phyloP scores from a whole-genome alignment of 2,113 vertebrate species.

The Notarius lentiginosus region DNA sequence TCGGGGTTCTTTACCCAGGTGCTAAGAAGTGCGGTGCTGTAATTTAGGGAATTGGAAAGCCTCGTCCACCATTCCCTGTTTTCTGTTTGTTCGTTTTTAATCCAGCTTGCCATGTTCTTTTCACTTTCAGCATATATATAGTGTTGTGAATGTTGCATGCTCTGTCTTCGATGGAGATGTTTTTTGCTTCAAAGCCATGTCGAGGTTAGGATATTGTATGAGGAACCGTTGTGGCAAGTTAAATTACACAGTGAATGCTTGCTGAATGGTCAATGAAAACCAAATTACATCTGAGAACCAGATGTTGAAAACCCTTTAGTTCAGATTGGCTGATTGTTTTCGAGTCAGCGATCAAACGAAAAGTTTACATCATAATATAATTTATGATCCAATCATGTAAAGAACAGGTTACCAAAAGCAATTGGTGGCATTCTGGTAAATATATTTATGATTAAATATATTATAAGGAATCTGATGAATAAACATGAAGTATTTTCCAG shows the following conservation, averaged over 20 bases:
- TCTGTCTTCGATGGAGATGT: not conserved
- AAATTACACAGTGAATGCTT: not conserved
- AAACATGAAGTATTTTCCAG: not conserved
- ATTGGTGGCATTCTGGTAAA: not conserved
- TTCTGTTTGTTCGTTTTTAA: not conserved
- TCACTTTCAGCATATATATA: not conserved
- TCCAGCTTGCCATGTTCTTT: constrained; percentile 12
- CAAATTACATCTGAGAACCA: not conserved
- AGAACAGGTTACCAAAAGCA: too few species aligned
- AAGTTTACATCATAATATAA: not conserved
- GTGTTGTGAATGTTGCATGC: not conserved
- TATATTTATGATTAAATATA: not conserved
- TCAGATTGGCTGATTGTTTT: not conserved
- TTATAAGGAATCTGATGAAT: not conserved
- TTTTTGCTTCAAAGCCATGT: not conserved
- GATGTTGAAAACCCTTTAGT: constrained; percentile 14
- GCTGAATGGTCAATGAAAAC: not conserved
- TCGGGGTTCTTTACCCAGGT: constrained; percentile 39
- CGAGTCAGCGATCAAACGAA: not conserved
- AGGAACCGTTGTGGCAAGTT: not conserved
- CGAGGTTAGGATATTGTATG: not conserved
- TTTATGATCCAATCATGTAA: not conserved
- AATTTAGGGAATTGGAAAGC: constrained; percentile 4
- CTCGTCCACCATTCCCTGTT: constrained; percentile 1
- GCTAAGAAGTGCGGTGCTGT: constrained; percentile 50